phyloP scores from a whole-genome alignment of 2,888 invertebrate species.

The Camptogramma bilineatum region DNA sequence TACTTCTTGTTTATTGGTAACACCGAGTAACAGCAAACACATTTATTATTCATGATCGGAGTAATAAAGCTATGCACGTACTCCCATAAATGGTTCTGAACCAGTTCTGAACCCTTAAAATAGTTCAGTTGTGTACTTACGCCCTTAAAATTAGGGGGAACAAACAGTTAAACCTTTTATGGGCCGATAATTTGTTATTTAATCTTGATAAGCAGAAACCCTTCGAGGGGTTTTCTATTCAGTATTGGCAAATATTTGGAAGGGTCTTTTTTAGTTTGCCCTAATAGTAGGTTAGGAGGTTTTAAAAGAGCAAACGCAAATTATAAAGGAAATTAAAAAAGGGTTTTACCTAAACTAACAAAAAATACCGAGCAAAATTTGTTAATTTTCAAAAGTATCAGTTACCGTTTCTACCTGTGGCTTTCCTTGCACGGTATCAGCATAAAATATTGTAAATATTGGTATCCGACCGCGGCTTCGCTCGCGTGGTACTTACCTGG shows the following conservation, averaged over 20 bases:
- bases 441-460: too few relatives aligned
- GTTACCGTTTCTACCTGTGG: too few relatives aligned
- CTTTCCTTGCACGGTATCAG: too few relatives aligned
- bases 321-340: not conserved
- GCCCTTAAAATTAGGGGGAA: conserved; percentile 17
- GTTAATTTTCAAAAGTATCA: too few relatives aligned
- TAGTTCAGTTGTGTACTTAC: conserved; percentile 22
- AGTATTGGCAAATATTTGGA: conserved; percentile 14
- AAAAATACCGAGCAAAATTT: too few relatives aligned
- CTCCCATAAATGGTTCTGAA: conserved; percentile 13
- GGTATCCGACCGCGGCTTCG: too few relatives aligned
- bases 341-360: not conserved
- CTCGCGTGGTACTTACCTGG: too few relatives aligned
- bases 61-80: conserved; percentile 39
- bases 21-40: conserved; percentile 32
- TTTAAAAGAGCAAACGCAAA: not conserved
- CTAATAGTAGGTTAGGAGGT: not conserved
- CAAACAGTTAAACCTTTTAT: conserved; percentile 26
- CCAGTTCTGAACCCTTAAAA: conserved; percentile 9
- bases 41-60: conserved; percentile 46
- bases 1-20: not conserved
- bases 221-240: conserved; percentile 4
- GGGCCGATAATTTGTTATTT: conserved; percentile 18
- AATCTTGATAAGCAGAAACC: conserved; percentile 17
- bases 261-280: conserved; percentile 3